Base-by-base conservation (phyloP, 2,797 vertebrate genomes). In the Pygocentrus nattereri region DNA sequence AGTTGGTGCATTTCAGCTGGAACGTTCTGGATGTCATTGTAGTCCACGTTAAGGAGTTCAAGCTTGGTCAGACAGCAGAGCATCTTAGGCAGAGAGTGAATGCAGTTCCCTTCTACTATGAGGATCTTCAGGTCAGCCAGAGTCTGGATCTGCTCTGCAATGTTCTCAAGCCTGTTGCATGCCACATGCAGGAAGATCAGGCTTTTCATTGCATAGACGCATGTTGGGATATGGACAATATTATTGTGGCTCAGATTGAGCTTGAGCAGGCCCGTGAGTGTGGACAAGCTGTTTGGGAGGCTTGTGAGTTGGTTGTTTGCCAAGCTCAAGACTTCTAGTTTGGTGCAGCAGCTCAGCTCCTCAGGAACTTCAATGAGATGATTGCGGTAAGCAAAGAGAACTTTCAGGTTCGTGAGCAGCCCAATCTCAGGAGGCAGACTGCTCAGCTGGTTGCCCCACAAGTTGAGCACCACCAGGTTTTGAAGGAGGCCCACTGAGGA, bases 201-300 rank as follows among this genome's bases (percentile, higher is more conserved):
- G 75, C 90, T 94, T 88, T 93, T 96, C 91, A 98, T 91, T 0
- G 91, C 84, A 0, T 96, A 98, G 76, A 98, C 91, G 5, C 96
- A 98, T 71, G 91, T 76, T 0, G 97, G 97, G 82, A 98, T 91
- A 77, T 96, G 95, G 0, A 72, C 16, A 0, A 98, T 95, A 19
- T 30, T 85, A 85, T 99, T 99, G 91, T 97, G 94, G 82, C 97
- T 98, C 34, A 98, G 93, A 88, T 98, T 98, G 81, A 98, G 92
- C 72, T 98, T 98, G 86, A 83, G 92, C 56, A 98, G 88, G 1
- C 82, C 89, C 6, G 87, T 93, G 84, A 99, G 91, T 10, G 94
- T 92, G 0, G 93, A 92, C 5, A 97, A 91, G 52, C 92, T 93
- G 34, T 91, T 83, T 0, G 97, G 97, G 31, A 98, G 92, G 3